Percentiles rank a stretch among this genome's conserved stretches.
These are phyloP conservation scores for Chaetodon auriga DNA, from an alignment of 2,113 vertebrate genomes.

Conservation along the genomic window DNA sequence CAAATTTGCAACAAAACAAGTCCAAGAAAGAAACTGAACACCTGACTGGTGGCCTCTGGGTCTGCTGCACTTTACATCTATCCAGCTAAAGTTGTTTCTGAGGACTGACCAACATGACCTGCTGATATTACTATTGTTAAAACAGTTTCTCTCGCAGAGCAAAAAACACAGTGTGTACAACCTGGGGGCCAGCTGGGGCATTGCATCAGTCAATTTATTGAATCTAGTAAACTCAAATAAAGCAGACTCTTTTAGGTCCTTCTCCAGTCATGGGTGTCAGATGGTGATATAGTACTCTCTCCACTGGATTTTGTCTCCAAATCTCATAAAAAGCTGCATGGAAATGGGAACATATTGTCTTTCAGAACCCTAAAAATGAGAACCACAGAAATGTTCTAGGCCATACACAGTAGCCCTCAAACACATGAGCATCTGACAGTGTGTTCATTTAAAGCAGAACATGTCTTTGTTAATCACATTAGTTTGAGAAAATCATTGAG, in stretches of 20 bases:
- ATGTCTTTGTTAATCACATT: conserved; percentile 49
- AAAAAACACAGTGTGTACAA: neutral
- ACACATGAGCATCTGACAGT: neutral
- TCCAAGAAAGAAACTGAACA: neutral
- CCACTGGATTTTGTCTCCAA: conserved; percentile 21
- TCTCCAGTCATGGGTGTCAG: conserved; percentile 34
- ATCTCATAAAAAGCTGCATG: conserved; percentile 56
- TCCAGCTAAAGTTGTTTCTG: neutral
- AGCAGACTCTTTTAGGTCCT: conserved; percentile 28
- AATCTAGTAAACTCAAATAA: conserved; percentile 15
- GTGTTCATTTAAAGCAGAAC: neutral
- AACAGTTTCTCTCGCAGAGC: neutral
- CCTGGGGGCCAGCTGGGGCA: neutral
- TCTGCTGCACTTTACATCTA: neutral
- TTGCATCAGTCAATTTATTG: neutral
- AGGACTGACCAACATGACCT: neutral
- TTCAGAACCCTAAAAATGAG: conserved; percentile 38
- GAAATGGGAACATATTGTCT: conserved; percentile 61
- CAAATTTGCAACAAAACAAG: neutral
- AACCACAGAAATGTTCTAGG: neutral
- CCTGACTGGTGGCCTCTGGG: neutral
- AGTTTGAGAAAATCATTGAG: conserved; percentile 47
- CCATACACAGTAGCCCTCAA: conserved; percentile 11
- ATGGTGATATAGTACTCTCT: conserved; percentile 38
- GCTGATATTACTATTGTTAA: neutral